Evolutionary conservation across 2,113 vertebrate genomes (phyloP).

Genomic region (Tupaia chinensis): DNA sequence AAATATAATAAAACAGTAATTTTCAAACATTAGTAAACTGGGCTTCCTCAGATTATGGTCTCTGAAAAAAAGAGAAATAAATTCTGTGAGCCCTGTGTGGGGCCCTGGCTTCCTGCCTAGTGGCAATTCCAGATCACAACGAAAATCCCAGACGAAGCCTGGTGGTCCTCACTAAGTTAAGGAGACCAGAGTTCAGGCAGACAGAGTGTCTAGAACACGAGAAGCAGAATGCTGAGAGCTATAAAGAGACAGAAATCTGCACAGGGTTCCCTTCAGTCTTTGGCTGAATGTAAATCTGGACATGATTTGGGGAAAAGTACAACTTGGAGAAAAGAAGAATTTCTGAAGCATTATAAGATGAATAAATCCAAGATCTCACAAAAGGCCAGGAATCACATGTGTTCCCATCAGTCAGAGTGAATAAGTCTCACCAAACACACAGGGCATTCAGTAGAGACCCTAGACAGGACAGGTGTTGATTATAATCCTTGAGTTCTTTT

Average conservation of each 20-base stretch:
- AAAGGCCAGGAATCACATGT: not conserved
- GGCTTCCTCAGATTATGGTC: not conserved
- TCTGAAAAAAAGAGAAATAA: not conserved
- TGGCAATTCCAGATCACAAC: not conserved
- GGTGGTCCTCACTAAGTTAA: not conserved
- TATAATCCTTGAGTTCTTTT: not conserved
- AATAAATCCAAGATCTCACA: not conserved
- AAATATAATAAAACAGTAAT: not conserved
- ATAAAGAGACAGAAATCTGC: conserved; percentile 12
- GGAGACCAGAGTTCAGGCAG: not conserved
- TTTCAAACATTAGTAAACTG: not conserved
- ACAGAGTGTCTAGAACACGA: not conserved
- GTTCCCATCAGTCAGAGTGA: not conserved
- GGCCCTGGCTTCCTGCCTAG: not conserved
- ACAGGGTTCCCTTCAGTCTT: not conserved
- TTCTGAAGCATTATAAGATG: not conserved
- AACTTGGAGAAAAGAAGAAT: not conserved
- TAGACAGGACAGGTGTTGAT: not conserved
- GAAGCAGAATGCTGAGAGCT: not conserved
- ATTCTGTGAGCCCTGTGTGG: not conserved
- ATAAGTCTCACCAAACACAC: not conserved
- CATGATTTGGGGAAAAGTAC: not conserved
- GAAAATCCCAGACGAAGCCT: not conserved
- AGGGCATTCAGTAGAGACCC: not conserved
- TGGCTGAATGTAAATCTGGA: not conserved